Base-by-base conservation (phyloP, 2,888 invertebrate species). In the Sinotaia quadrata region DNA sequence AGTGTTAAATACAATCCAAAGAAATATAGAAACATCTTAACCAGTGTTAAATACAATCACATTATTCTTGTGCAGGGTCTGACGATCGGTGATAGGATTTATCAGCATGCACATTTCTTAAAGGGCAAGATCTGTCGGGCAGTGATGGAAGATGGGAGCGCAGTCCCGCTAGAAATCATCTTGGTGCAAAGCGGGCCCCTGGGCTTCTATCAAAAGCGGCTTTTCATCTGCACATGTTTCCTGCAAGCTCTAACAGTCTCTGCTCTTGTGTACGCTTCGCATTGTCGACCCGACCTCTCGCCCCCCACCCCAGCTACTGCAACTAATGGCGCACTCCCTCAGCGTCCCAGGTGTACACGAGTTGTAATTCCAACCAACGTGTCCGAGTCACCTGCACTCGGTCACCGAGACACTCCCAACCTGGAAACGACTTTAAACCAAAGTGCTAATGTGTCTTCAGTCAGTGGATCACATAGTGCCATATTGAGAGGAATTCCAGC, bases 161-260 rank as follows among this genome's bases (percentile, higher is more conserved):
- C 84, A 0, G 77, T 73, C 34, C 75, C 78, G 8, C 79, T 81
- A 69, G 84, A 84, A 62, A 75, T 63, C 49, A 79, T 84, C 62
- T 69, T 80, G 15, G 75, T 75, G 41, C 77, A 78, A 67, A 80
- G 78, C 59, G 79, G 81, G 7, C 78, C 77, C 29, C 81, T 82
- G 58, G 84, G 84, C 36, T 77, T 77, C 62, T 84, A 78, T 67
- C 84, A 84, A 68, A 81, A 79, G 49, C 77, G 82, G n/a, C 65
- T 81, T 27, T 82, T 77, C 61, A 67, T 75, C 37, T 66, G 75
- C 37, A 74, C 74, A 24, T 72, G 76, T 52, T 68, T 74, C 12
- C 75, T 81, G 57, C 81, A 80, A 65, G 75, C 79, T 8, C 72
- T 78, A 15, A 75, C 76, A n/a, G 71, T 74, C 21, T 76, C 78